Percentiles rank a stretch among this genome's conserved stretches.
These are phyloP conservation scores for Tachypleus tridentatus DNA, from an alignment of 1,140 invertebrate species.

Conservation along the genomic window DNA sequence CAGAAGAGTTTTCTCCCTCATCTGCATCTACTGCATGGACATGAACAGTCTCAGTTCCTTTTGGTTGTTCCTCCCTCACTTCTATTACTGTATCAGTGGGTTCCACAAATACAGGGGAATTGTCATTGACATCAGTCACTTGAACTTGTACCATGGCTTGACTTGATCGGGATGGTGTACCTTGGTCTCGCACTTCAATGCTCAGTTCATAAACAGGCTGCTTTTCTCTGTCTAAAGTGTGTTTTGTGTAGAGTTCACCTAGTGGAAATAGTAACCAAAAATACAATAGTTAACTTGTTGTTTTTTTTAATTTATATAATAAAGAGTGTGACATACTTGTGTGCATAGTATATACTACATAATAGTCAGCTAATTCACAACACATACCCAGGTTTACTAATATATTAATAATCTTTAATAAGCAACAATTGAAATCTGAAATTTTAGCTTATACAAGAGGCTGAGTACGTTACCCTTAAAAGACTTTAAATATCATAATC, in stretches of 20 bases:
- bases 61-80: slow-evolving; percentile 75
- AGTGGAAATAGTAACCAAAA: slow-evolving; percentile 25
- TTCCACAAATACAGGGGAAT: slow-evolving; percentile 73
- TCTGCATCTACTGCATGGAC: slow-evolving; percentile 65
- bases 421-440: too few species aligned
- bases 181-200: slow-evolving; percentile 73
- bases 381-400: too few species aligned
- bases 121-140: slow-evolving; percentile 77
- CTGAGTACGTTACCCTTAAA: too few species aligned
- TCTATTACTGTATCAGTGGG: slow-evolving; percentile 75
- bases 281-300: slow-evolving; percentile 1
- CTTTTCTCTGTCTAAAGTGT: slow-evolving; percentile 67
- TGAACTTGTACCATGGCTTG: slow-evolving; percentile 53
- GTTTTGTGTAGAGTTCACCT: slow-evolving; percentile 74
- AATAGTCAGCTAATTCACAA: too few species aligned
- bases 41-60: slow-evolving; percentile 56
- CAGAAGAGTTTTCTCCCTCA: slow-evolving; percentile 61
- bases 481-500: too few species aligned
- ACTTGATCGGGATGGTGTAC: slow-evolving; percentile 52
- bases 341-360: background rate
- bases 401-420: too few species aligned
- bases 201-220: slow-evolving; percentile 63
- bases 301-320: too few species aligned
- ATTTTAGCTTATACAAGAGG: too few species aligned
- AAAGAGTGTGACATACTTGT: background rate